Conservation (phyloP, 2,888 invertebrate genomes). For the Listrodromus nycthemerus region DNA sequence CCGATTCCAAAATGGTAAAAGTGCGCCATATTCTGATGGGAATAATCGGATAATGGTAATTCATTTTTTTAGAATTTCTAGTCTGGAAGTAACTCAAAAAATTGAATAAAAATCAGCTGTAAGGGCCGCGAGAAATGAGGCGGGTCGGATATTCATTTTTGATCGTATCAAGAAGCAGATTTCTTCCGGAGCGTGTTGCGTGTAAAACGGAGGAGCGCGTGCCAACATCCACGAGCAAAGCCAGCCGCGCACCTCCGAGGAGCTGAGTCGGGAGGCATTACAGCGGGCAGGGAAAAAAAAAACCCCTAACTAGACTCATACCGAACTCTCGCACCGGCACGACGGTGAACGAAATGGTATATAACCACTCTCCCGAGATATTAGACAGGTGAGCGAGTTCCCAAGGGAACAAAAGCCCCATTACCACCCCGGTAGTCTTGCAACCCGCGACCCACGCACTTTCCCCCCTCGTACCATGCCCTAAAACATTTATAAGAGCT, state of each 20-base stretch:
- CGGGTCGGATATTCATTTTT: neutral
- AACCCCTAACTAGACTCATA: constrained; percentile 32
- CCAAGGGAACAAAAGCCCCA: constrained; percentile 83
- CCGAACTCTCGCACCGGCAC: constrained; percentile 40
- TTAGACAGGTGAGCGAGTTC: constrained; percentile 82
- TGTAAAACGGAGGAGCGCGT: constrained; percentile 16
- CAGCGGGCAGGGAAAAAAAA: constrained; percentile 3
- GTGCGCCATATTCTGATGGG: neutral
- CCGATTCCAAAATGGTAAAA: too few species aligned
- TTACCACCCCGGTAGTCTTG: constrained; percentile 78
- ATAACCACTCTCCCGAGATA: constrained; percentile 79
- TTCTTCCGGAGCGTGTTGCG: neutral
- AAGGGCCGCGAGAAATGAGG: neutral
- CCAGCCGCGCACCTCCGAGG: constrained; percentile 43
- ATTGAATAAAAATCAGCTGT: neutral
- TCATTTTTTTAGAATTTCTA: too few species aligned
- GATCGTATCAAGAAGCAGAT: neutral
- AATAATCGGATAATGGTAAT: neutral
- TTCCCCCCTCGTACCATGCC: constrained; percentile 52
- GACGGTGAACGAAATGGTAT: constrained; percentile 28
- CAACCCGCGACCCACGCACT: constrained; percentile 67
- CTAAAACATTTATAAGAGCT: constrained; percentile 80
- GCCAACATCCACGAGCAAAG: constrained; percentile 36
- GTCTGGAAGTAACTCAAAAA: neutral
- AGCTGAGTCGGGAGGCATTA: neutral